Evolutionary conservation across 1,140 invertebrate genomes (phyloP), one percentile per base, ranked within the genome.

Genomic region (Drosophila ercepeae): DNA sequence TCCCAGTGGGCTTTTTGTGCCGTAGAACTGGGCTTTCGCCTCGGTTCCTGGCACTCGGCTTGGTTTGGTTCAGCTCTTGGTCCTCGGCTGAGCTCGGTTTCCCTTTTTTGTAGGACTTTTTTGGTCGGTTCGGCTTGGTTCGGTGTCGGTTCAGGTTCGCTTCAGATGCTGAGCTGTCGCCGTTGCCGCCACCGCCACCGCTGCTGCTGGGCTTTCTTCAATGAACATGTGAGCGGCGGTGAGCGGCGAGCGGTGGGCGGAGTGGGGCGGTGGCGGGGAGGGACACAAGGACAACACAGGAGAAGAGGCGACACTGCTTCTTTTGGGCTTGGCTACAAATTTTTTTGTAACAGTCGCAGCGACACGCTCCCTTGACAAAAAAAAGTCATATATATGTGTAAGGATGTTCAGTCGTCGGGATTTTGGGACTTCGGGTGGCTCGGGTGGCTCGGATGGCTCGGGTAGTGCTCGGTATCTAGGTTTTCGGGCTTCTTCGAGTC

Each of bases 321-420:
- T 72, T 76, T 67, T 75, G 67, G 59, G 63, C 64, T 77, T 77
- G 68, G 73, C 73, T 74, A 82, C 73, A 82, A 73, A 45, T 67
- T 67, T 70, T 76, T 81, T 82, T 82, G 73, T 77, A 72, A 82
- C 68, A 82, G 77, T 75, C 59, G 44, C 54, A 71, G 25, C 52
- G 57, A 50, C 34, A 58, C 39, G 32, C 57, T 49, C 27, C 27
- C 29, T 16, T 5, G n/a, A 25, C 21, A 23, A 9, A 18, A 18
- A 16, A 18, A 8, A 54, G 32, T 13, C 53, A 48, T 25, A 41
- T 14, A 23, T 50, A 27, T 14, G 14, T 41, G 4, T 7, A 4
- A 2, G 61, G 60, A 6, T 32, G n/a, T 65, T 13, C 13, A 44
- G 61, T 39, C 25, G 5, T 9, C 16, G 34, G 59, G 50, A 5